These are phyloP conservation scores for Falco peregrinus DNA, from an alignment of 2,797 vertebrate species.

Conservation along the genomic window DNA sequence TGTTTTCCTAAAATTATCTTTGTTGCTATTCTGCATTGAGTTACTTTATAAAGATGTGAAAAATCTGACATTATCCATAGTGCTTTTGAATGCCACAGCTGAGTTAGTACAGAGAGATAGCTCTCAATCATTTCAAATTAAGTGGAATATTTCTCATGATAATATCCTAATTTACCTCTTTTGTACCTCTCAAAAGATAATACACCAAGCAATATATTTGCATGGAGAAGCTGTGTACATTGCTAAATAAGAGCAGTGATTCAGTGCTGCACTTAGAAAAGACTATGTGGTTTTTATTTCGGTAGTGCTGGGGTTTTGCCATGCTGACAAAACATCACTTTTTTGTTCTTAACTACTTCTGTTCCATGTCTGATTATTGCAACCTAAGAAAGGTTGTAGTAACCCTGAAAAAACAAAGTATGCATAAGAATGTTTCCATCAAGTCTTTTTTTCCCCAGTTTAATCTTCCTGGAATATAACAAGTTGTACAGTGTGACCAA, in stretches of 20 bases:
- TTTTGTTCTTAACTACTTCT: background rate
- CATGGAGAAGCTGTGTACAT: slow-evolving; percentile 7
- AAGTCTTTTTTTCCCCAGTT: background rate
- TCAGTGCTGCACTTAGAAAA: background rate
- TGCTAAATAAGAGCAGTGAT: slow-evolving; percentile 5
- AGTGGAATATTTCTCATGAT: slow-evolving; percentile 59
- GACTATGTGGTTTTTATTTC: background rate
- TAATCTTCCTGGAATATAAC: background rate
- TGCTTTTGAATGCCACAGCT: slow-evolving; percentile 30
- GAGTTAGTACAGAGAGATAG: slow-evolving; percentile 44
- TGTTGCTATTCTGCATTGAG: slow-evolving; percentile 44
- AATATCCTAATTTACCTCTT: slow-evolving; percentile 60
- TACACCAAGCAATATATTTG: slow-evolving; percentile 39
- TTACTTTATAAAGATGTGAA: slow-evolving; percentile 35
- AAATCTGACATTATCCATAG: slow-evolving; percentile 30
- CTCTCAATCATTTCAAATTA: slow-evolving; percentile 48
- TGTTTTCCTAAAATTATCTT: slow-evolving; percentile 57
- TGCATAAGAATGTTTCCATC: background rate
- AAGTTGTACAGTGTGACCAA: background rate
- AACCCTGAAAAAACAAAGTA: background rate
- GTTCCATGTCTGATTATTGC: background rate
- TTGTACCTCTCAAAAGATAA: slow-evolving; percentile 36
- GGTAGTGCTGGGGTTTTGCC: background rate
- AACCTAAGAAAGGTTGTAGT: background rate
- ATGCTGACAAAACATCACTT: background rate